A percentile compares a stretch with the other conserved stretches of the same genome.
Conservation (phyloP, 1,140 invertebrate species). For the Parasteatoda tepidariorum region DNA sequence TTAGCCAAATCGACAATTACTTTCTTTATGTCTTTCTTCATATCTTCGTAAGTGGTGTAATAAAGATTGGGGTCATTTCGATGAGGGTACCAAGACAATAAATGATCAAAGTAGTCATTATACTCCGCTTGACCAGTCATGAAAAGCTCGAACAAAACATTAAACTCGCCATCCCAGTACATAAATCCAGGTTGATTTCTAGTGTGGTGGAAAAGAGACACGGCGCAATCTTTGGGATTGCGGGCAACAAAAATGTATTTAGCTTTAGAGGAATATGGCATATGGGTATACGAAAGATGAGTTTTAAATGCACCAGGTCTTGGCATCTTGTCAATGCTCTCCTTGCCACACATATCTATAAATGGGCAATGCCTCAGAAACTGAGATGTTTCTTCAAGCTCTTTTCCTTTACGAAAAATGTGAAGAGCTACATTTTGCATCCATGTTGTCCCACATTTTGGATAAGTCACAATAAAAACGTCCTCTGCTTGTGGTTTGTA, state of each 20-base stretch:
- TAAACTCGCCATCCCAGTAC: slow-evolving; percentile 64
- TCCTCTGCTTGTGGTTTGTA: slow-evolving; percentile 59
- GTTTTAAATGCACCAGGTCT: slow-evolving; percentile 71
- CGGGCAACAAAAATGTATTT: slow-evolving; percentile 80
- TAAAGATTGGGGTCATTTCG: slow-evolving; percentile 65
- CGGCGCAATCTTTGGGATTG: slow-evolving; percentile 87
- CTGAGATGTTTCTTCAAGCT: neutral
- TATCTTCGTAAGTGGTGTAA: slow-evolving; percentile 65
- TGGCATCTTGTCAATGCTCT: slow-evolving; percentile 22
- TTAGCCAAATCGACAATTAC: slow-evolving; percentile 43
- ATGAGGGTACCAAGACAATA: slow-evolving; percentile 66
- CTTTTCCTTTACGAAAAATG: slow-evolving; percentile 38
- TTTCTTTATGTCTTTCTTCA: slow-evolving; percentile 47
- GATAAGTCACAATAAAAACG: slow-evolving; percentile 61
- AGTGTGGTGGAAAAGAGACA: slow-evolving; percentile 86
- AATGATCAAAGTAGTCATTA: slow-evolving; percentile 69
- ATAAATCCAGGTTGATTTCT: slow-evolving; percentile 70
- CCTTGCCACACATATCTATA: slow-evolving; percentile 1
- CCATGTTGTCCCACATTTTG: slow-evolving; percentile 66
- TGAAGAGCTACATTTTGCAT: slow-evolving; percentile 65
- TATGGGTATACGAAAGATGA: slow-evolving; percentile 80
- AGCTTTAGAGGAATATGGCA: slow-evolving; percentile 71
- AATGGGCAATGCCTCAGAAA: neutral
- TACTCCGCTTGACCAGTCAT: slow-evolving; percentile 66
- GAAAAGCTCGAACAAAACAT: slow-evolving; percentile 67